phyloP scores from a whole-genome alignment of 1,140 invertebrate species.

The Macrobrachium nipponense region DNA sequence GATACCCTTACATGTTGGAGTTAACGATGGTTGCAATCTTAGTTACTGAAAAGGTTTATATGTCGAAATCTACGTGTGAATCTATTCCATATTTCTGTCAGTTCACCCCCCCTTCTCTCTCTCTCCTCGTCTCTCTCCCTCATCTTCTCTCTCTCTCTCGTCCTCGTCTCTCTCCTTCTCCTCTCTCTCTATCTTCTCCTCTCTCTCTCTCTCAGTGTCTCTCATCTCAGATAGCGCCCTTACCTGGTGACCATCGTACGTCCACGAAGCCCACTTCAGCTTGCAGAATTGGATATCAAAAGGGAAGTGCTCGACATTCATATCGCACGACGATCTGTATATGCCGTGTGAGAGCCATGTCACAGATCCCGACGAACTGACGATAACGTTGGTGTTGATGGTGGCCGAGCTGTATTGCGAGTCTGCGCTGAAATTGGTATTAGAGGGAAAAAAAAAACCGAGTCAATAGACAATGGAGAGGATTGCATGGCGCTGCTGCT shows the following conservation, averaged over 20 bases:
- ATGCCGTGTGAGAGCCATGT: slow-evolving; percentile 85
- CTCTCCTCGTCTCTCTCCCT: slow-evolving; percentile 4
- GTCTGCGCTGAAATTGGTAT: slow-evolving; percentile 77
- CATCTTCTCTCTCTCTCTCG: background rate
- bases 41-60: background rate
- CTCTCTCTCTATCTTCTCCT: background rate
- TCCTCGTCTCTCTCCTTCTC: background rate
- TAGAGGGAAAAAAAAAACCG: slow-evolving; percentile 1
- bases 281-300: slow-evolving; percentile 93
- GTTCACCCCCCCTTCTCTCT: background rate
- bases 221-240: slow-evolving; percentile 41
- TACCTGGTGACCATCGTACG: slow-evolving; percentile 94
- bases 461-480: background rate
- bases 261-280: slow-evolving; percentile 97
- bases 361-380: slow-evolving; percentile 76
- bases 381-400: slow-evolving; percentile 86
- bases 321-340: slow-evolving; percentile 88
- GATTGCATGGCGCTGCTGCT: background rate
- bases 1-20: no score
- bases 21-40: background rate
- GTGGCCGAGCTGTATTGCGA: slow-evolving; percentile 82
- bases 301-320: slow-evolving; percentile 94
- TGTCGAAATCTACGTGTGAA: background rate
- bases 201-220: background rate
- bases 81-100: background rate